A percentile compares a stretch with the other conserved stretches of the same genome.
Evolutionary conservation across 2,888 invertebrate genomes (phyloP).

Genomic region (Dryobota labecula): DNA sequence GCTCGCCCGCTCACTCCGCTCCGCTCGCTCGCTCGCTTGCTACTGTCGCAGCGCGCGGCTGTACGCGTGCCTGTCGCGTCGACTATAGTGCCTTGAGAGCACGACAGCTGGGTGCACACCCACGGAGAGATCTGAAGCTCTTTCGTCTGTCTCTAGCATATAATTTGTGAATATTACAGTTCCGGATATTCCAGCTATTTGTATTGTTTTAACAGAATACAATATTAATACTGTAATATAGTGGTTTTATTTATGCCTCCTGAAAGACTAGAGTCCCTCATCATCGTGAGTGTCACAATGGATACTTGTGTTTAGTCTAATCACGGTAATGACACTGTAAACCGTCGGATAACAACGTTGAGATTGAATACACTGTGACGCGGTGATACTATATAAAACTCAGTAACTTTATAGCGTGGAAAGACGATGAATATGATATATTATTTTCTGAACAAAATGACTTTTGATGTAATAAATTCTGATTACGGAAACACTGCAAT

Average conservation of each 20-base stretch:
- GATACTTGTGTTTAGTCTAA: slow-evolving; percentile 3
- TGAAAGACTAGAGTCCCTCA: slow-evolving; percentile 6
- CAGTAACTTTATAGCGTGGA: slow-evolving; percentile 11
- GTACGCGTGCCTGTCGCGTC: slow-evolving; percentile 27
- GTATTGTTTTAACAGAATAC: slow-evolving; percentile 65
- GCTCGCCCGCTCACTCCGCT: too few relatives aligned
- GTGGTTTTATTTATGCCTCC: slow-evolving; percentile 47
- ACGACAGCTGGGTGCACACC: slow-evolving; percentile 46
- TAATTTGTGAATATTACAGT: slow-evolving; percentile 57
- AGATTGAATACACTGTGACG: background rate
- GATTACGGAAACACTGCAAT: slow-evolving; percentile 18
- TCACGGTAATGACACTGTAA: background rate
- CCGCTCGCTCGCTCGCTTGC: slow-evolving; percentile 8
- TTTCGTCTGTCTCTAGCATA: slow-evolving; percentile 60
- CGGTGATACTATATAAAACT: background rate
- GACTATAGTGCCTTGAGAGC: slow-evolving; percentile 61
- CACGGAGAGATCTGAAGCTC: slow-evolving; percentile 54
- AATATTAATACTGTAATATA: slow-evolving; percentile 61
- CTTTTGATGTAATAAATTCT: slow-evolving; percentile 36
- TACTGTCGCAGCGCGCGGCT: slow-evolving; percentile 23
- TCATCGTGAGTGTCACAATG: background rate
- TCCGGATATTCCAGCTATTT: slow-evolving; percentile 61
- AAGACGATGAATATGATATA: background rate
- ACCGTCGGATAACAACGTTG: background rate
- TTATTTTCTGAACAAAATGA: slow-evolving; percentile 7